Evolutionary conservation across 1,140 invertebrate species (phyloP).

Genomic region (Lordiphosa collinella): DNA sequence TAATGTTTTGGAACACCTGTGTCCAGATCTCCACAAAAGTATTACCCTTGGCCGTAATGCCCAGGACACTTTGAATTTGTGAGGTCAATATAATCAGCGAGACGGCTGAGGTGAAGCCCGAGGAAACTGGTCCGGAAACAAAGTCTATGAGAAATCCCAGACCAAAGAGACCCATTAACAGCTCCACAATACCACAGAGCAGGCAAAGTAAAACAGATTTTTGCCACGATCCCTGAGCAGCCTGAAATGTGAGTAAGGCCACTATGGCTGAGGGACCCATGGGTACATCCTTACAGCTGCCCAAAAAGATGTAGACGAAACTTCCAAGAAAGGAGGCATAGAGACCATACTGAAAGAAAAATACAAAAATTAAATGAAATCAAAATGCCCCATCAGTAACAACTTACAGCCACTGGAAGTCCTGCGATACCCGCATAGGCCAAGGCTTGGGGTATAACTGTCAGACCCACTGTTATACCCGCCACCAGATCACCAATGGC

Average conservation of each 20-base stretch:
- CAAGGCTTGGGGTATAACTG: constrained; percentile 89
- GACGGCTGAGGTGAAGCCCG: constrained; percentile 95
- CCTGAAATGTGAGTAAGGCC: constrained; percentile 89
- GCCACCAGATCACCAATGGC: constrained; percentile 90
- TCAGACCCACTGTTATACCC: constrained; percentile 92
- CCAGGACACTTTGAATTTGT: constrained; percentile 91
- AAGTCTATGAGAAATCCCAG: constrained; percentile 96
- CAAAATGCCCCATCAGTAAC: background rate
- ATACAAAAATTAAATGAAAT: background rate
- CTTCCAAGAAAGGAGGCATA: constrained; percentile 95
- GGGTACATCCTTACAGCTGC: constrained; percentile 91
- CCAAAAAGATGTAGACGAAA: constrained; percentile 94
- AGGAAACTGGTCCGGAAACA: constrained; percentile 95
- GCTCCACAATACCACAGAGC: constrained; percentile 88
- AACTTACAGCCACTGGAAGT: constrained; percentile 82
- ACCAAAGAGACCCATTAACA: constrained; percentile 92
- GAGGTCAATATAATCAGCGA: constrained; percentile 94
- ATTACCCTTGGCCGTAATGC: constrained; percentile 86
- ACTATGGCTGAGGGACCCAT: constrained; percentile 93
- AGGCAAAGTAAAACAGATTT: constrained; percentile 91
- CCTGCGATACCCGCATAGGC: constrained; percentile 93
- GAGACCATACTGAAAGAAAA: constrained; percentile 86
- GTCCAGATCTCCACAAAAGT: constrained; percentile 88
- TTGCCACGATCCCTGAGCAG: constrained; percentile 84
- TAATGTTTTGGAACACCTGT: constrained; percentile 83